Conservation (phyloP, 2,888 invertebrate genomes). For the Siphonodentalium dalli region DNA sequence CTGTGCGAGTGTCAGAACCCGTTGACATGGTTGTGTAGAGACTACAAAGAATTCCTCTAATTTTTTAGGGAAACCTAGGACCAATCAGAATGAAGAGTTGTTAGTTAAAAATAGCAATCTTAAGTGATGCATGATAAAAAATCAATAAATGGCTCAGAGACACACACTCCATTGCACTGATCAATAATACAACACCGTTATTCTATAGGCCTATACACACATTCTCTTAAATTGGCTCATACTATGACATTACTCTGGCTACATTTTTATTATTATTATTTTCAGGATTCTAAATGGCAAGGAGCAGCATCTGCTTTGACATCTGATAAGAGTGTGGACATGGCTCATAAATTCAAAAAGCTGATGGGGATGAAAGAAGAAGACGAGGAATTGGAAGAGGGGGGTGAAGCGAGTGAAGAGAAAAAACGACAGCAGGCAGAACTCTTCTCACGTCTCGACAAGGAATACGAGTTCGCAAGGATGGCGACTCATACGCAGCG, state of each 20-base stretch:
- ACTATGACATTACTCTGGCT: not conserved
- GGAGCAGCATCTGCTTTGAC: conserved; percentile 71
- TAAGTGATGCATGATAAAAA: too few species aligned
- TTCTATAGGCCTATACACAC: too few species aligned
- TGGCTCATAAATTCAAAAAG: conserved; percentile 92
- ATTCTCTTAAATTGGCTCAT: too few species aligned
- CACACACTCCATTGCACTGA: too few species aligned
- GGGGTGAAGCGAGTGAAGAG: conserved; percentile 39
- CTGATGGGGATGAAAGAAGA: conserved; percentile 91
- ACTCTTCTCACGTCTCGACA: conserved; percentile 91
- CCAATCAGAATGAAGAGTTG: too few species aligned
- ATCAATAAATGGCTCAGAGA: too few species aligned
- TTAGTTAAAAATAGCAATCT: too few species aligned
- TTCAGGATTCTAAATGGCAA: conserved; percentile 53
- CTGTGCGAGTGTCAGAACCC: too few species aligned
- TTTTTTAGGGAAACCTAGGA: too few species aligned
- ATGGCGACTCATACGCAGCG: conserved; percentile 96
- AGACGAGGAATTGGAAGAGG: conserved; percentile 40
- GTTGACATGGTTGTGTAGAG: too few species aligned
- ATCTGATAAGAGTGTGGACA: conserved; percentile 89
- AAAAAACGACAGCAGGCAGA: conserved; percentile 69
- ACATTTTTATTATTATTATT: conserved; percentile 5
- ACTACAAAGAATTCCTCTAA: too few species aligned
- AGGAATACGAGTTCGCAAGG: conserved; percentile 94
- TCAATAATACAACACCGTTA: too few species aligned